phyloP scores from a whole-genome alignment of 2,113 vertebrate genomes.

The Rhegmatorhina hoffmannsi region DNA sequence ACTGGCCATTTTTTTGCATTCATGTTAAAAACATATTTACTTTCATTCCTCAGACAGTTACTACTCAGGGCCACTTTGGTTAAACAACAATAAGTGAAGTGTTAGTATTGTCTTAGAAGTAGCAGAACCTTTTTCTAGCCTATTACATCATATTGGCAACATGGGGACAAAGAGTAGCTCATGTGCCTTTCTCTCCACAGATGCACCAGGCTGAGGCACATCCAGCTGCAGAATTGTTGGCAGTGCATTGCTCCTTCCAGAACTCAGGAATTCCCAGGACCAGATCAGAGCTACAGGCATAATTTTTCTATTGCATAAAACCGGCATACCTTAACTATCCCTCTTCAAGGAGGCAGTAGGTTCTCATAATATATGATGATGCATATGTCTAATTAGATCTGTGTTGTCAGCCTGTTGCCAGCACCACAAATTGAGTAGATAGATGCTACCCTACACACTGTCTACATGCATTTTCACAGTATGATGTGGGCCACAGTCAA shows the following conservation, averaged over 20 bases:
- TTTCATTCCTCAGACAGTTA: not conserved
- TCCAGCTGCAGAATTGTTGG: not conserved
- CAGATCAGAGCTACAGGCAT: not conserved
- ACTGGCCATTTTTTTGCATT: not conserved
- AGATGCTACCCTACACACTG: not conserved
- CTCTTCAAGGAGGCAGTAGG: not conserved
- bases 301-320: not conserved
- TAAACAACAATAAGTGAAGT: not conserved
- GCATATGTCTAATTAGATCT: no score
- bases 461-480: not conserved
- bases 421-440: not conserved
- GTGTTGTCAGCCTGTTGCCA: not conserved
- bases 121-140: not conserved
- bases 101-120: not conserved
- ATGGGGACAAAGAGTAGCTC: not conserved
- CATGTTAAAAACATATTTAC: not conserved
- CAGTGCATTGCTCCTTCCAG: not conserved
- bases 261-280: not conserved
- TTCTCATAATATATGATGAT: not conserved
- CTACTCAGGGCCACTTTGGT: not conserved
- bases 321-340: not conserved
- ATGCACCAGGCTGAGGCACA: accelerated
- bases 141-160: accelerated
- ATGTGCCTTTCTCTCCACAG: not conserved
- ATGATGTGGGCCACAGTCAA: not conserved